Conservation (phyloP, 2,113 vertebrate species). For the Albula glossodonta region DNA sequence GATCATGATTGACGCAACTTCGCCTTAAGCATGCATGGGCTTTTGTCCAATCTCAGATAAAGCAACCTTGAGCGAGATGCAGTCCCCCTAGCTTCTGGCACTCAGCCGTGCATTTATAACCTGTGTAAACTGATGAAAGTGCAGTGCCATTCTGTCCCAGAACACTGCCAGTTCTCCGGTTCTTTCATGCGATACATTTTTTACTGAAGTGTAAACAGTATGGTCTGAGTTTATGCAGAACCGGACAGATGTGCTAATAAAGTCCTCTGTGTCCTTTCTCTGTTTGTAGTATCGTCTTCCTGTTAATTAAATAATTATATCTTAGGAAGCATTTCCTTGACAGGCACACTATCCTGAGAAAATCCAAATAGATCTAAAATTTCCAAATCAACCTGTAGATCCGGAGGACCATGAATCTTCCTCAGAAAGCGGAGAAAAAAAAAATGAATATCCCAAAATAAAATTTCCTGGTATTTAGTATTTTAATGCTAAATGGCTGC, state of each 20-base stretch:
- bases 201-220: background rate
- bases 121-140: background rate
- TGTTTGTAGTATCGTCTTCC: background rate
- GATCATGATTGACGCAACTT: background rate
- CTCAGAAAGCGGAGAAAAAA: no score
- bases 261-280: background rate
- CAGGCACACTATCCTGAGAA: background rate
- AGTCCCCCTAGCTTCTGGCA: background rate
- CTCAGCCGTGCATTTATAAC: background rate
- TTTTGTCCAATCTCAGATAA: background rate
- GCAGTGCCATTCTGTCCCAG: background rate
- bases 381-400: no score
- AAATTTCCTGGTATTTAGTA: no score
- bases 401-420: no score
- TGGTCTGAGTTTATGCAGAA: background rate
- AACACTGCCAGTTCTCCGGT: background rate
- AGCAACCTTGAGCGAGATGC: background rate
- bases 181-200: background rate
- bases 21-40: background rate
- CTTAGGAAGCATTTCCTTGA: background rate
- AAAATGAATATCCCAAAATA: no score
- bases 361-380: background rate
- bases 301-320: background rate
- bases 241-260: background rate
- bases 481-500: no score